A percentile compares a stretch with the other conserved stretches of the same genome.
Conservation (phyloP, 2,113 vertebrate species). For the Excalfactoria chinensis region DNA sequence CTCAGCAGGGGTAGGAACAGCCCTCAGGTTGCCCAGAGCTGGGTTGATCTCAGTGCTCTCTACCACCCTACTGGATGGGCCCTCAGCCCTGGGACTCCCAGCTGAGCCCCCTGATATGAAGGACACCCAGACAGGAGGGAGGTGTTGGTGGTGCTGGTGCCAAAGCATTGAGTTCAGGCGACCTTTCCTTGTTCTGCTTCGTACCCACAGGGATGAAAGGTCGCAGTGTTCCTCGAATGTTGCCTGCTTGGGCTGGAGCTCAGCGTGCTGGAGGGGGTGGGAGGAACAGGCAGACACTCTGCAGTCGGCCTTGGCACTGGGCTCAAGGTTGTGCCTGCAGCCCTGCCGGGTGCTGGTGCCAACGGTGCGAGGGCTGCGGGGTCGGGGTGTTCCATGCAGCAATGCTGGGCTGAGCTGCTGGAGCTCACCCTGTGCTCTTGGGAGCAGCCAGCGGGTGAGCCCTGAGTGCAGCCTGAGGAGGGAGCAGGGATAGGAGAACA, state of each 20-base stretch:
- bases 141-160: not conserved
- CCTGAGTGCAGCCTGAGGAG: not conserved
- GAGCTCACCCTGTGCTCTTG: accelerated
- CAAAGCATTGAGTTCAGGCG: not conserved
- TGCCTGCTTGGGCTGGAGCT: not conserved
- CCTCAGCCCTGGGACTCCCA: not conserved
- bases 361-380: not conserved
- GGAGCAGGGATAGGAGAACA: not conserved
- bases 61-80: not conserved
- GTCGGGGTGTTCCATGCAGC: accelerated
- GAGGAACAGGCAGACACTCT: not conserved
- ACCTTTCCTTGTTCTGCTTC: conserved; percentile 24
- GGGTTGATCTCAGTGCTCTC: not conserved
- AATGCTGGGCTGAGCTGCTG: accelerated
- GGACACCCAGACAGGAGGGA: not conserved
- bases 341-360: not conserved
- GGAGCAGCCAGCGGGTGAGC: not conserved
- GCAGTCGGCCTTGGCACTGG: not conserved
- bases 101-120: not conserved
- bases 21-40: accelerated
- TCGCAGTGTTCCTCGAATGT: not conserved
- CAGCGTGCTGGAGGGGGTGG: not conserved
- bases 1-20: not conserved
- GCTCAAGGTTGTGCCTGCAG: not conserved
- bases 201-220: conserved; percentile 17